Percentiles rank a stretch among this genome's conserved stretches.
Conservation (phyloP, 1,140 invertebrate species). For the Drosophila ficusphila region DNA sequence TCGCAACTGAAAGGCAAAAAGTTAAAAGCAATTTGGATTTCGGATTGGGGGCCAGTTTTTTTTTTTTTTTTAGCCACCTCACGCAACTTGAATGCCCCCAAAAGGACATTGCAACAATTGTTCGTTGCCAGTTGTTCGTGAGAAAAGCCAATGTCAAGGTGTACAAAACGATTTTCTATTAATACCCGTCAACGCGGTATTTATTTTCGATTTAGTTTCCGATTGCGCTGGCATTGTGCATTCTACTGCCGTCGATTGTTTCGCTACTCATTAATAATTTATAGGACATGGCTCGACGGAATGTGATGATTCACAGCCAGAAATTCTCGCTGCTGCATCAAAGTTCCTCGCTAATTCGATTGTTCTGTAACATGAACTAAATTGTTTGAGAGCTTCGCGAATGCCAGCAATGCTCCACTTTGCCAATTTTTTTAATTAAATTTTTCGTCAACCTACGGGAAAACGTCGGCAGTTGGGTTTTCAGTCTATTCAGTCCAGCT, state of each 20-base stretch:
- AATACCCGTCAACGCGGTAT: conserved; percentile 35
- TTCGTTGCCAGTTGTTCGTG: conserved; percentile 44
- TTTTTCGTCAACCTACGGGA: conserved; percentile 49
- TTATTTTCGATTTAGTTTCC: conserved; percentile 49
- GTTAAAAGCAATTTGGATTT: conserved; percentile 65
- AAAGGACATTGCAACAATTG: conserved; percentile 64
- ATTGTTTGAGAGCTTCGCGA: conserved; percentile 36
- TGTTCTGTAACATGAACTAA: conserved; percentile 50
- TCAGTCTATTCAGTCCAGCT: background rate
- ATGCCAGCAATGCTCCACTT: conserved; percentile 7
- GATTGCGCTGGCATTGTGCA: conserved; percentile 47
- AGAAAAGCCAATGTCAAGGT: conserved; percentile 74
- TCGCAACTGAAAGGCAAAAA: conserved; percentile 55
- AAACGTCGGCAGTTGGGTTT: too few species aligned
- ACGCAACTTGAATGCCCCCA: conserved; percentile 43
- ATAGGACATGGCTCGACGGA: conserved; percentile 45
- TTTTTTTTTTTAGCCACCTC: conserved; percentile 32
- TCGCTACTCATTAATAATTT: conserved; percentile 75
- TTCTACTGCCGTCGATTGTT: conserved; percentile 27
- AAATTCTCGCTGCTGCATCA: background rate
- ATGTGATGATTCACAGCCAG: conserved; percentile 48
- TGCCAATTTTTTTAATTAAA: conserved; percentile 68
- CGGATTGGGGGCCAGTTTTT: conserved; percentile 44
- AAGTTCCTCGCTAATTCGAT: conserved; percentile 53
- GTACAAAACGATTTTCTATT: conserved; percentile 44